These are phyloP conservation scores for Eupleurogrammus muticus DNA, from an alignment of 2,797 vertebrate species.

Conservation along the genomic window DNA sequence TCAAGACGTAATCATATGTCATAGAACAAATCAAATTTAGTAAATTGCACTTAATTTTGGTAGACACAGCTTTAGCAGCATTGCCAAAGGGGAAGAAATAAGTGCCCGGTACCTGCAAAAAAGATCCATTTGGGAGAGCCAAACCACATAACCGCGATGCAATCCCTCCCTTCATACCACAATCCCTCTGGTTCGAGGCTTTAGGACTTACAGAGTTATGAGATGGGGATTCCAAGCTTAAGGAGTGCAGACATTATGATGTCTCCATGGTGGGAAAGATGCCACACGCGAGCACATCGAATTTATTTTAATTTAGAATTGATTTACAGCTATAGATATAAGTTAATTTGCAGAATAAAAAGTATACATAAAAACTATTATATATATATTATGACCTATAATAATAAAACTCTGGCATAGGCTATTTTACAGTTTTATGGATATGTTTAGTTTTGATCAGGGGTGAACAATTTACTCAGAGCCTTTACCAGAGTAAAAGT, in stretches of 20 bases:
- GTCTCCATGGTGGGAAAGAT: slow-evolving; percentile 55
- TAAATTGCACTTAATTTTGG: slow-evolving; percentile 27
- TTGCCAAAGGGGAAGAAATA: slow-evolving; percentile 27
- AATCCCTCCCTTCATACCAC: slow-evolving; percentile 29
- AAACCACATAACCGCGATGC: slow-evolving; percentile 34
- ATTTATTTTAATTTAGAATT: not conserved
- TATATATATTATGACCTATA: not conserved
- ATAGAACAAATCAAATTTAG: slow-evolving; percentile 47
- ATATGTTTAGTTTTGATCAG: not conserved
- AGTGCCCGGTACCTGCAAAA: slow-evolving; percentile 17
- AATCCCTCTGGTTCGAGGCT: slow-evolving; percentile 32
- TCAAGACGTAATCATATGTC: slow-evolving; percentile 51
- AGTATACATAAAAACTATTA: not conserved
- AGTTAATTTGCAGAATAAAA: not conserved
- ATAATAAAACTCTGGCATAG: not conserved
- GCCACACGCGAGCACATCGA: not conserved
- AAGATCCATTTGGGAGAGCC: slow-evolving; percentile 27
- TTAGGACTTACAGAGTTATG: slow-evolving; percentile 54
- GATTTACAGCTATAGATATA: not conserved
- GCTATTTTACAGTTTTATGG: not conserved
- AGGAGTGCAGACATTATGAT: slow-evolving; percentile 31
- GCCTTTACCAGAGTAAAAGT: no score
- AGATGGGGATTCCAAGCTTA: slow-evolving; percentile 46
- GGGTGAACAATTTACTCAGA: no score
- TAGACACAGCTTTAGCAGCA: not conserved